These are phyloP conservation scores for Drosophila repletoides DNA, from an alignment of 1,140 invertebrate genomes.

Conservation along the genomic window DNA sequence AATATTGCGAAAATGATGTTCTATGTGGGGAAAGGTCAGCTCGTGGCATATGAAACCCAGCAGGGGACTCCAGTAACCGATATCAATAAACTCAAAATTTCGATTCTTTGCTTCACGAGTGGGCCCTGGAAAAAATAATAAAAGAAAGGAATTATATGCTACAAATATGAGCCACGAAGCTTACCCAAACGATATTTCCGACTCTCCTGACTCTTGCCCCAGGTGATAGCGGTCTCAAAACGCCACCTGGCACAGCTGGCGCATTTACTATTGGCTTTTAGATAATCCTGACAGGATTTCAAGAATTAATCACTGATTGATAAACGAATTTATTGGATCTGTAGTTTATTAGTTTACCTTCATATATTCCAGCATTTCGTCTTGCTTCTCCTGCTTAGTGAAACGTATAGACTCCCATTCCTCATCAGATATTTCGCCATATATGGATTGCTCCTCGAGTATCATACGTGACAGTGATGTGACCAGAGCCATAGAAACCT, in stretches of 20 bases:
- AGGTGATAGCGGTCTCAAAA: slow-evolving; percentile 72
- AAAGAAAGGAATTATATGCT: too few species aligned
- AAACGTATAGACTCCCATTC: slow-evolving; percentile 91
- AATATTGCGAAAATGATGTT: slow-evolving; percentile 90
- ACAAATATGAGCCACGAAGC: not conserved
- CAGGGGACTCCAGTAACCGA: slow-evolving; percentile 89
- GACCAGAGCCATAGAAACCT: slow-evolving; percentile 86
- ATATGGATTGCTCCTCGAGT: slow-evolving; percentile 86
- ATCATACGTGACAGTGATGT: slow-evolving; percentile 87
- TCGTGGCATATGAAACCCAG: slow-evolving; percentile 87
- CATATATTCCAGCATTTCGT: slow-evolving; percentile 85
- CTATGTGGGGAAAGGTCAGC: slow-evolving; percentile 90
- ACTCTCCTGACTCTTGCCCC: slow-evolving; percentile 77
- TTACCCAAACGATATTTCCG: slow-evolving; percentile 42
- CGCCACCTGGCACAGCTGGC: slow-evolving; percentile 84
- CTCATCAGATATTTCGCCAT: slow-evolving; percentile 89
- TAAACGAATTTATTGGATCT: not conserved
- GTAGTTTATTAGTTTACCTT: slow-evolving; percentile 37
- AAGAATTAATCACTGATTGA: too few species aligned
- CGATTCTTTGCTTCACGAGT: slow-evolving; percentile 53
- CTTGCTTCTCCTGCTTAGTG: slow-evolving; percentile 86
- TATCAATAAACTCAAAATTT: slow-evolving; percentile 84
- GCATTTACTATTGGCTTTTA: slow-evolving; percentile 85
- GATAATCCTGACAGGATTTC: slow-evolving; percentile 59
- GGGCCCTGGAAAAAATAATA: slow-evolving; percentile 15